phyloP scores from a whole-genome alignment of 1,140 invertebrate genomes.

The Dinoponera quadriceps region DNA sequence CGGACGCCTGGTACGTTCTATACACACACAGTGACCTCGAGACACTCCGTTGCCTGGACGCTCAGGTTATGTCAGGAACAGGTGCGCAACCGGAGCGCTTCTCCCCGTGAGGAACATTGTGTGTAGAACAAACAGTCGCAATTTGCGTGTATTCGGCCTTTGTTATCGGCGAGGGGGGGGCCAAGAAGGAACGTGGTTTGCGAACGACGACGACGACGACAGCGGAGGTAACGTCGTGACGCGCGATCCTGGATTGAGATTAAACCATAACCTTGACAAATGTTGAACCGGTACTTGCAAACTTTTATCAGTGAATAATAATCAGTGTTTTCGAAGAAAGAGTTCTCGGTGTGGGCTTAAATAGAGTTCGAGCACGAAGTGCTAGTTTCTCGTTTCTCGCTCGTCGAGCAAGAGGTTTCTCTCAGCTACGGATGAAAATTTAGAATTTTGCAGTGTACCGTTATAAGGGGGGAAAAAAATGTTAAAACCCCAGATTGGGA shows the following conservation, averaged over 20 bases:
- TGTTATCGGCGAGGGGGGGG: not conserved
- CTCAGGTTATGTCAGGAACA: constrained; percentile 30
- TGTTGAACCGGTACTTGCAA: not conserved
- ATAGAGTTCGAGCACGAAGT: too few species aligned
- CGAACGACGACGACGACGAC: constrained; percentile 12
- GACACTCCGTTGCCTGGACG: not conserved
- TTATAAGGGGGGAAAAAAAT: too few species aligned
- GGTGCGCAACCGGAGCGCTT: not conserved
- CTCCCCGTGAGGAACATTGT: not conserved
- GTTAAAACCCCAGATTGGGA: too few species aligned
- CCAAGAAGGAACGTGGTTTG: not conserved
- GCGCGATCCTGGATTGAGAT: not conserved
- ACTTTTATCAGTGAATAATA: not conserved
- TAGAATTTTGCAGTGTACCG: too few species aligned
- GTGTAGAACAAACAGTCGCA: not conserved
- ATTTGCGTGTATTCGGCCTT: not conserved
- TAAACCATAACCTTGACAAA: not conserved
- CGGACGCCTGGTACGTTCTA: constrained; percentile 7
- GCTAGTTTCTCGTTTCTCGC: too few species aligned
- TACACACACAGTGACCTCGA: constrained; percentile 7
- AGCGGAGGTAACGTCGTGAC: constrained; percentile 30
- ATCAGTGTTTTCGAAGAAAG: too few species aligned
- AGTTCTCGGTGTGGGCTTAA: too few species aligned
- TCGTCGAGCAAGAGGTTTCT: too few species aligned
- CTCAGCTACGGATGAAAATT: too few species aligned